Base-by-base conservation (phyloP, 2,797 vertebrate species). In the Buceros bicornis region DNA sequence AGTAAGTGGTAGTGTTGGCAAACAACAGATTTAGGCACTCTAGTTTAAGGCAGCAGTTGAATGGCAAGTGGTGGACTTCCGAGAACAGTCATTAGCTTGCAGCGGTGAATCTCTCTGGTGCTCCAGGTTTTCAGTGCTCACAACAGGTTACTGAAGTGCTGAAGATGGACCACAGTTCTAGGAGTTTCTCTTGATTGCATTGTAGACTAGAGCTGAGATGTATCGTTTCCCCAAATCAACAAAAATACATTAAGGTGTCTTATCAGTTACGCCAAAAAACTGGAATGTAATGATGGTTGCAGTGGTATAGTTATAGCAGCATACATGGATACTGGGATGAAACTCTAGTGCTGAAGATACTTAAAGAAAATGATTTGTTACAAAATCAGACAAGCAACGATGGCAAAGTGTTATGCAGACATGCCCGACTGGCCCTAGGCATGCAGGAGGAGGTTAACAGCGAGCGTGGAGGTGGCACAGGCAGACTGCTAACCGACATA, bases 391-490 rank as follows among this genome's bases (percentile, higher is more conserved):
- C 65, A 96, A 97, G 94, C 92, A 95, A 89, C 81, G 96, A 90
- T 97, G 97, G 89, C 94, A 86, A 94, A 96, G 96, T 96, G 97
- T 97, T 98, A 98, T 47, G 94, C 73, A 96, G 95, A 93, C 97
- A 98, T 97, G 97, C 97, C 98, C 73, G 83, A 96, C 89, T 95
- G 95, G 93, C 93, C 93, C 95, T 96, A 98, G 97, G 98, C 99
- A 98, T 99, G 99, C 99, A 98, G 98, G 96, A 97, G 95, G 98
- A 98, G 98, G 98, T 98, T 98, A 99, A 96, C 78, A 65, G 98
- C 98, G 98, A 98, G 98, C 97, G 97, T 97, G 96, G 96, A 98
- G 97, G 97, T 96, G 98, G 97, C 87, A 94, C 98, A 98, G 98
- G 98, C 98, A 99, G 98, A 98, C 97, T 97, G 97, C 96, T 69